Evolutionary conservation across 2,797 vertebrate genomes (phyloP), one percentile per base, ranked within the genome.

Genomic region (Lindbergichthys nudifrons): DNA sequence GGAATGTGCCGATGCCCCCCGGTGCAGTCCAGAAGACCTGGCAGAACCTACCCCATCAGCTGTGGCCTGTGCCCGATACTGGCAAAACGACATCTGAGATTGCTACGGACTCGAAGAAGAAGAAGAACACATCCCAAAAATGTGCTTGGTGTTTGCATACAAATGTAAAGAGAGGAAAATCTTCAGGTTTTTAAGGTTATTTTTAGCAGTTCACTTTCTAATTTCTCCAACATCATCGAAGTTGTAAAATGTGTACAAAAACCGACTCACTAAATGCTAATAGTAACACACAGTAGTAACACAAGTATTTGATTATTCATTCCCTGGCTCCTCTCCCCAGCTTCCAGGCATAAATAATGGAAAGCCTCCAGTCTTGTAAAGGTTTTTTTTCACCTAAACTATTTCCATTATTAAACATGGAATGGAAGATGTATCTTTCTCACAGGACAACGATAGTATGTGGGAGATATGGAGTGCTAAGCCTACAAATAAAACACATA

Each of bases 281-380:
- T 11, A 50, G 23, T 32, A 52, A 2, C 19, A 60, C 52, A 32
- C 43, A 18, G 54, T 23, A 43, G 32, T 42, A 42, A 58, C 57
- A 56, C 16, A 62, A 14, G 18, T 52, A 36, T 64, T 51, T 65
- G 42, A 26, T 77, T 73, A 68, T 71, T 59, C 58, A 60, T 63
- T 41, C 59, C 13, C 19, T 82, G 21, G 13, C 8, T 59, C 21
- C 23, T 39, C 7, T 14, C 12, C 12, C 12, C 26, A 5, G 3
- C 57, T 65, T 60, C 16, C 46, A 61, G 73, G 47, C 23, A 66
- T 10, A 7, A 11, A 36, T 21, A 58, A 65, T 74, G 50, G 36
- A 42, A 18, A 63, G 53, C 26, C 21, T 65, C 23, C 3, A 64
- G 42, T 73, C 52, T 53, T 71, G 47, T 32, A 23, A 63, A 59